Conservation (phyloP, 2,113 vertebrate species). For the Fregetta grallaria region DNA sequence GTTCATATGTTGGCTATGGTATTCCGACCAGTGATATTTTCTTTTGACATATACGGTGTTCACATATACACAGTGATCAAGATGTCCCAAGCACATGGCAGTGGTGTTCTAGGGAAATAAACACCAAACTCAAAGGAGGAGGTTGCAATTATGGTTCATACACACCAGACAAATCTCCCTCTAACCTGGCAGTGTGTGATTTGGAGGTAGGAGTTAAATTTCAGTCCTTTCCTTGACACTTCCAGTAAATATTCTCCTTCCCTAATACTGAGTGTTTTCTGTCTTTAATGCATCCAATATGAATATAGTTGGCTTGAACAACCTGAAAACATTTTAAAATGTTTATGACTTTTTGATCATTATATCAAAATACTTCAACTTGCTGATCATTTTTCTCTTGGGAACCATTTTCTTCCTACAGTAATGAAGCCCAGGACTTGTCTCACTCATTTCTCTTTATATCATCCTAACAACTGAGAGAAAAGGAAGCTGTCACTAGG, state of each 20-base stretch:
- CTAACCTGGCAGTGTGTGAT: neutral
- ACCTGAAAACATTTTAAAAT: neutral
- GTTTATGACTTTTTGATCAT: neutral
- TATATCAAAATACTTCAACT: neutral
- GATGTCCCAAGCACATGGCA: neutral
- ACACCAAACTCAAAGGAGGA: neutral
- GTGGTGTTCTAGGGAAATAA: neutral
- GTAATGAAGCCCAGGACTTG: neutral
- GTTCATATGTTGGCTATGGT: neutral
- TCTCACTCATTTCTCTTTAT: neutral
- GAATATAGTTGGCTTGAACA: neutral
- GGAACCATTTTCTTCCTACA: neutral
- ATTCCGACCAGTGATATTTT: neutral
- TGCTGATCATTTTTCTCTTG: neutral
- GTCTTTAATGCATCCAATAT: neutral
- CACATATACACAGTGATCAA: slow-evolving; percentile 9
- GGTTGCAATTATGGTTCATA: neutral
- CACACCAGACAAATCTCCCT: neutral
- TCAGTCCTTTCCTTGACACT: neutral
- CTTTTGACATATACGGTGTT: neutral
- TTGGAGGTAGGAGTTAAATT: neutral
- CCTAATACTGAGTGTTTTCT: neutral
- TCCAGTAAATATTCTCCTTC: neutral
- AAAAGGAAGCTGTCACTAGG: slow-evolving; percentile 22
- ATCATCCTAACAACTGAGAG: neutral